phyloP scores from a whole-genome alignment of 2,113 vertebrate species.

The Pachypanchax playfairii region DNA sequence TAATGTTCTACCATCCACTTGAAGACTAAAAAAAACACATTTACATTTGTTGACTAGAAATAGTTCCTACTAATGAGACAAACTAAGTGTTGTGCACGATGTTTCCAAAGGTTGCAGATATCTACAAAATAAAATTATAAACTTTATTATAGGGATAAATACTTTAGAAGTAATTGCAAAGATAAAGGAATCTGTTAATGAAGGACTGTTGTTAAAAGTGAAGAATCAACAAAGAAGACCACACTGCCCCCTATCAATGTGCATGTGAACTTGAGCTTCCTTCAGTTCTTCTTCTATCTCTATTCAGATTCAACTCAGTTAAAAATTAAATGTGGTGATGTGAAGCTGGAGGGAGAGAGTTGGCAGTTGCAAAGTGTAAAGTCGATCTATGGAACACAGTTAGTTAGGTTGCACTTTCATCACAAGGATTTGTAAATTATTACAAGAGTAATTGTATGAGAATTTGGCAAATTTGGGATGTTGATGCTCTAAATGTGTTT shows the following conservation, averaged over 20 bases:
- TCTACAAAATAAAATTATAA: constrained; percentile 7
- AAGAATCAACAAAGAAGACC: constrained; percentile 39
- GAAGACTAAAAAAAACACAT: background rate
- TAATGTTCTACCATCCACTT: constrained; percentile 6
- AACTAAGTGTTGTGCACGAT: constrained; percentile 9
- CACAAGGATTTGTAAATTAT: constrained; percentile 27
- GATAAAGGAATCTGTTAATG: background rate
- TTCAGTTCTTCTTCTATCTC: constrained; percentile 9
- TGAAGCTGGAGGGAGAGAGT: constrained; percentile 14
- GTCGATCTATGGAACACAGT: constrained; percentile 4
- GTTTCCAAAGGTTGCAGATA: constrained; percentile 11
- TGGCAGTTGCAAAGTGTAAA: constrained; percentile 20
- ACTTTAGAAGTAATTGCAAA: constrained; percentile 34
- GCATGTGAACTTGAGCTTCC: constrained; percentile 19
- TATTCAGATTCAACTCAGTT: constrained; percentile 19
- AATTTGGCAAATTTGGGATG: constrained; percentile 20
- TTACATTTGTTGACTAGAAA: constrained; percentile 9
- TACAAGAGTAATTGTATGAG: constrained; percentile 2
- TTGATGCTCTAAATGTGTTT: too few species aligned
- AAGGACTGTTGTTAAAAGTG: background rate
- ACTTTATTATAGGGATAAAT: background rate
- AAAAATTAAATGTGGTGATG: constrained; percentile 20
- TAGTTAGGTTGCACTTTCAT: background rate
- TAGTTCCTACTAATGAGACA: constrained; percentile 26
- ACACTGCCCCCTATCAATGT: constrained; percentile 71